Percentiles rank a stretch among this genome's conserved stretches.
These are phyloP conservation scores for Barbus barbus DNA, from an alignment of 2,113 vertebrate genomes.

Conservation along the genomic window DNA sequence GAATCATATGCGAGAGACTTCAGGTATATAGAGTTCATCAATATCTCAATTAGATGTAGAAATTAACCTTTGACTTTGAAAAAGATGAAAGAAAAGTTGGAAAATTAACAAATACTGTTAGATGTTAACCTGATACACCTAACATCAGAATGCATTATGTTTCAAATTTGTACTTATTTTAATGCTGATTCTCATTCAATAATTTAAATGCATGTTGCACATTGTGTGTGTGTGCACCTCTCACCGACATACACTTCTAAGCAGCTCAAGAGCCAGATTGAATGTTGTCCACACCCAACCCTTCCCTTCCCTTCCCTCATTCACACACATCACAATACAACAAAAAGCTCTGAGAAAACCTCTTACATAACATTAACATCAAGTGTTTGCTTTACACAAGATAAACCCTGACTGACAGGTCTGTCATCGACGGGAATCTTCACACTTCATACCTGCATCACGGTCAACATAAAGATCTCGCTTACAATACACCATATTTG, in stretches of 20 bases:
- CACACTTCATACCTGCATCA: not conserved
- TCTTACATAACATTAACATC: not conserved
- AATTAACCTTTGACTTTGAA: slow-evolving; percentile 1
- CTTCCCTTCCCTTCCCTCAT: not conserved
- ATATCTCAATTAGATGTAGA: not conserved
- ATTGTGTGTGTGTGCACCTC: not conserved
- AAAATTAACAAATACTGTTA: not conserved
- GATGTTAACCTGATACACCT: not conserved
- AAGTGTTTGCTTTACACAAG: slow-evolving; percentile 14
- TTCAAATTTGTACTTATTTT: not conserved
- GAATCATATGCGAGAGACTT: not conserved
- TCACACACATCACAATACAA: not conserved
- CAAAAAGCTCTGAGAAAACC: slow-evolving; percentile 7
- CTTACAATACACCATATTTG: not conserved
- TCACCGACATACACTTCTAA: not conserved
- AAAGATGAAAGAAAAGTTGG: not conserved
- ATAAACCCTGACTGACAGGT: slow-evolving; percentile 15
- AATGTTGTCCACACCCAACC: slow-evolving; percentile 4
- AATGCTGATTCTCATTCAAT: not conserved
- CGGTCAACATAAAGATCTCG: not conserved
- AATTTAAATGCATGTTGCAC: not conserved
- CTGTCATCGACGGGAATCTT: not conserved
- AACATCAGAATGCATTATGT: not conserved
- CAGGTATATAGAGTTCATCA: not conserved
- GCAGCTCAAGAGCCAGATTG: not conserved